Evolutionary conservation across 2,113 vertebrate species (phyloP), one percentile per base, ranked within the genome.

Genomic region (Ondatra zibethicus): DNA sequence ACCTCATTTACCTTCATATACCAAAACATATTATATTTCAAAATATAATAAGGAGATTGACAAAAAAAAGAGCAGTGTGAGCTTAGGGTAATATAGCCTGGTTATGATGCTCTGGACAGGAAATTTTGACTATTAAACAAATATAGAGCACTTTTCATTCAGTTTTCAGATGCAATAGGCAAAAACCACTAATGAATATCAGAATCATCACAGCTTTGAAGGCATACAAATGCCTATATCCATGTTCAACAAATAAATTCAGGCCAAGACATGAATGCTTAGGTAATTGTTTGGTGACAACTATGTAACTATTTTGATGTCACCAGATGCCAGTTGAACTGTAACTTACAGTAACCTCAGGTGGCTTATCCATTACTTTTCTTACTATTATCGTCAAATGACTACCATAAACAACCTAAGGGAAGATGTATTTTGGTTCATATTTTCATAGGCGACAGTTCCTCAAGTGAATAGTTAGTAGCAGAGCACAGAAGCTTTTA

Each of bases 311-410:
- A 9, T 78, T 77, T 12, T 33, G 36, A 36, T 50, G 58, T 0
- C 45, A 92, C 33, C 90, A 89, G 63, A 42, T 29, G 17, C 1
- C 33, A 87, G 33, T 81, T 77, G 10, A 72, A 77, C 25, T 9
- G 96, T 52, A 93, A 80, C 50, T 78, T 72, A 77, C 95, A 96
- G 42, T 55, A n/a, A 55, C 73, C 52, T 19, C 52, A 13, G 16
- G 29, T 6, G 4, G 25, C 5, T 55, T 7, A 42, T 42, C 58
- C 14, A 13, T 58, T 73, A 29, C 2, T 17, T 72, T 70, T 10
- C 21, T 89, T 89, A 11, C 19, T 58, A 55, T 39, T 73, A 1
- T 73, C 5, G 42, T 14, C 68, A 75, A 72, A 58, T 58, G 25
- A 52, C 52, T 73, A 17, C 11, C 36, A 31, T 31, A 61, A 42